Evolutionary conservation across 2,888 invertebrate species (phyloP), one percentile per base, ranked within the genome.

Genomic region (Subacronicta megacephala): DNA sequence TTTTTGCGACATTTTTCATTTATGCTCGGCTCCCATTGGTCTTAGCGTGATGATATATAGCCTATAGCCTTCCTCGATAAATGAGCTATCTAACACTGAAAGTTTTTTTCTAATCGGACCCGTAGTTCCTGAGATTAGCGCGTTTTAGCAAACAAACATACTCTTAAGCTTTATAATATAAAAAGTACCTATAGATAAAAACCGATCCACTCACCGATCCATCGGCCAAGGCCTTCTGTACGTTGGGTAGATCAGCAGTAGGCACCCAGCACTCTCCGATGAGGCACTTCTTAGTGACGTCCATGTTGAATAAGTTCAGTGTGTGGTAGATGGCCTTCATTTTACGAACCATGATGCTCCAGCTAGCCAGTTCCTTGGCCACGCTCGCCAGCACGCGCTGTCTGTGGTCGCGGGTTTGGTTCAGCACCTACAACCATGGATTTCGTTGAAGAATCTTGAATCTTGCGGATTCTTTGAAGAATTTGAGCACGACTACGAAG

Each of bases 291-390:
- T 97, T 96, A 6, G 97, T 97, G 61, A 97, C 97, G 79, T 98
- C 97, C 95, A 98, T 95, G 87, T 97, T 98, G 94, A 98, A 98
- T 72, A 98, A 92, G 88, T 98, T 98, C 78, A 98, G 95, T 0
- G 97, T 97, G 89, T 98, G 97, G 92, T 98, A 98, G 85, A 98
- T 98, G 50, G 98, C 98, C 90, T 98, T 98, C 96, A 98, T 98
- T 92, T 98, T 98, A 72, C 97, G 95, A 29, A 98, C 98, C 96
- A 98, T 98, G 63, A 98, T 96, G 76, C 96, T 96, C 98, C 98
- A 99, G 84, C 97, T 97, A 64, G 97, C 96, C 65, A 99, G 94
- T 84, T 98, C 98, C 85, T 98, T 98, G 44, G 98, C 97, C 0
- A 98, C 98, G 71, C 97, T 97, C 12, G 96, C 96, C 33, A 99